Evolutionary conservation across 2,797 vertebrate genomes (phyloP).

Genomic region (Lacerta agilis): DNA sequence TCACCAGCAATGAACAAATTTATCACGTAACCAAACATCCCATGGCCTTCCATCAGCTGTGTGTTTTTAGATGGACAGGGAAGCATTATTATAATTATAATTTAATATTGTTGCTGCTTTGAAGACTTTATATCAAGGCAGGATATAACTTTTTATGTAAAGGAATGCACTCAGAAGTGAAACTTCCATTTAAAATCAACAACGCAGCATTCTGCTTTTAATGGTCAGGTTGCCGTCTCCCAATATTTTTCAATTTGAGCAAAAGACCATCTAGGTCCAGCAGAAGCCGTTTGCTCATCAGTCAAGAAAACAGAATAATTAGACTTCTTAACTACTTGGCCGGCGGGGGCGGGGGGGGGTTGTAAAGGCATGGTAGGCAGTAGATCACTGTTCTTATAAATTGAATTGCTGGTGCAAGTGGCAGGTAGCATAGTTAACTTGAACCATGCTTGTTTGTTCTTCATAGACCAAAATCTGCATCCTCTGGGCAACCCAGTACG

Average conservation of each 20-base stretch:
- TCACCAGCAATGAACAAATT: too few species aligned
- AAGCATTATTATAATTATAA: too few species aligned
- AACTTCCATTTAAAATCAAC: neutral
- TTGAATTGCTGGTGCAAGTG: neutral
- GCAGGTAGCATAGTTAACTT: neutral
- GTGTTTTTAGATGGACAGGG: too few species aligned
- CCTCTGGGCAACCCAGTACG: slow-evolving; percentile 92
- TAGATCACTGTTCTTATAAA: neutral
- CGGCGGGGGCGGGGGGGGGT: neutral
- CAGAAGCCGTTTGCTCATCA: neutral
- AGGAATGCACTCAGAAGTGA: too few species aligned
- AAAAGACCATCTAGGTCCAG: neutral
- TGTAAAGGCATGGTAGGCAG: neutral
- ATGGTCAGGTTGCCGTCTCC: neutral
- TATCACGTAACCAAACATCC: too few species aligned
- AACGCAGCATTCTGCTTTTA: neutral
- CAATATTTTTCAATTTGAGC: neutral
- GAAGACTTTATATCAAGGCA: too few species aligned
- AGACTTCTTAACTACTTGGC: neutral
- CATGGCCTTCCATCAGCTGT: too few species aligned
- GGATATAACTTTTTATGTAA: too few species aligned
- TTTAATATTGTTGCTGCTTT: too few species aligned
- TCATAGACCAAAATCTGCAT: slow-evolving; percentile 92
- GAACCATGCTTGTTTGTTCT: slow-evolving; percentile 33
- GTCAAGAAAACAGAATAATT: neutral